A percentile compares a stretch with the other conserved stretches of the same genome.
Conservation (phyloP, 2,113 vertebrate genomes). For the Chloropsis cyanopogon region DNA sequence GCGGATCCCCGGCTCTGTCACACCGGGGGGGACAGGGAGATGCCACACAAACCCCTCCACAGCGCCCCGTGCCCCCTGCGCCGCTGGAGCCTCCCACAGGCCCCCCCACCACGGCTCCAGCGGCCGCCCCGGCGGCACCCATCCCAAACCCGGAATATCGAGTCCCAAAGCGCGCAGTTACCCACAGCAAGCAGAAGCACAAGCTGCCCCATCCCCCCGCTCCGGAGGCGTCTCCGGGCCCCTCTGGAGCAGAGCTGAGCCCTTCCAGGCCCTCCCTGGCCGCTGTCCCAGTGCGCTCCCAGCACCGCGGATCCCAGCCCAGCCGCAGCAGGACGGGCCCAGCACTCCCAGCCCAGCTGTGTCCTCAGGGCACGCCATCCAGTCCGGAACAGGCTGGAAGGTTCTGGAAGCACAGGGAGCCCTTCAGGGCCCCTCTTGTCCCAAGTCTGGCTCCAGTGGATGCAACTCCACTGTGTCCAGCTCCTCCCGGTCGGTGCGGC, state of each 20-base stretch:
- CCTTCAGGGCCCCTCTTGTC: background rate
- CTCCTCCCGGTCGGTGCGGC: background rate
- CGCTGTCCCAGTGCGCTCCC: background rate
- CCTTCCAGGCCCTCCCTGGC: background rate
- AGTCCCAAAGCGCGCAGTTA: background rate
- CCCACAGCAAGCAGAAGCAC: conserved; percentile 36
- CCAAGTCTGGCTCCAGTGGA: background rate
- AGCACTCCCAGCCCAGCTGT: background rate
- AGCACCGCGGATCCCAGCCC: no score
- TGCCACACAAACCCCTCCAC: background rate
- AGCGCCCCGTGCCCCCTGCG: background rate
- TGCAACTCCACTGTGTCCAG: background rate
- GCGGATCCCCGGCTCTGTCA: background rate
- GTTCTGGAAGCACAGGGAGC: background rate
- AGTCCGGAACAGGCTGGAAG: background rate
- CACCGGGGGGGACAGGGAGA: background rate
- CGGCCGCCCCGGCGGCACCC: background rate
- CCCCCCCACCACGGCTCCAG: background rate
- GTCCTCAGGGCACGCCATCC: background rate
- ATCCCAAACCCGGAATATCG: background rate
- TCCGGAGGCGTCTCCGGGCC: background rate
- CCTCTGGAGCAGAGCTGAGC: background rate
- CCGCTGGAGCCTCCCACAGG: background rate
- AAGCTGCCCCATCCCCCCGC: background rate
- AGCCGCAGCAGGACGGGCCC: background rate